A percentile compares a stretch with the other conserved stretches of the same genome.
Conservation (phyloP, 2,113 vertebrate species). For the Brevimyrus niger region DNA sequence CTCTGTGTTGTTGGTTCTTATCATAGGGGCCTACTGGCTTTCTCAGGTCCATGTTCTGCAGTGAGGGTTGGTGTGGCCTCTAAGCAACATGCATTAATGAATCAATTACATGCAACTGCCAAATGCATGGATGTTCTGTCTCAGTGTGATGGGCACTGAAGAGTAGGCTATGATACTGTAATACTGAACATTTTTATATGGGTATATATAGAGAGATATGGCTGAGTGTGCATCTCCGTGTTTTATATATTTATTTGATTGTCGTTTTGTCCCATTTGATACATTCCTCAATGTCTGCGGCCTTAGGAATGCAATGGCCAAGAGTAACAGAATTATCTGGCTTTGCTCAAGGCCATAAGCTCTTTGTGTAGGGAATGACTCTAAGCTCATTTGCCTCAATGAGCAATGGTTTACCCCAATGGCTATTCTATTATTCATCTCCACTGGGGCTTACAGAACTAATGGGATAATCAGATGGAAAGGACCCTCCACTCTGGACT, state of each 20-base stretch:
- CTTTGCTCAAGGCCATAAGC: constrained; percentile 11
- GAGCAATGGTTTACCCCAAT: neutral
- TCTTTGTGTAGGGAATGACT: constrained; percentile 14
- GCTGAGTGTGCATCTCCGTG: neutral
- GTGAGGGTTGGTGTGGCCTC: neutral
- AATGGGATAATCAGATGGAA: constrained; percentile 11
- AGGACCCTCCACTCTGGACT: neutral
- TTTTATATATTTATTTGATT: neutral
- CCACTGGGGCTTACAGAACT: constrained; percentile 10
- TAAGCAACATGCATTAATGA: neutral
- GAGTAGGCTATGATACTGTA: neutral
- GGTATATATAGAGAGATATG: neutral
- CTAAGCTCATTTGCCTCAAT: constrained; percentile 15
- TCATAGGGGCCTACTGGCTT: neutral
- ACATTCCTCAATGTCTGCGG: neutral
- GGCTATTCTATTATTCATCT: constrained; percentile 14
- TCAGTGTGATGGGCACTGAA: neutral
- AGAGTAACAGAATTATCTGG: constrained; percentile 8
- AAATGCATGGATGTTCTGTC: neutral
- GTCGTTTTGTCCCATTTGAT: neutral
- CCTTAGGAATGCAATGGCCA: neutral
- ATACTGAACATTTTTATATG: neutral
- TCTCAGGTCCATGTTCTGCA: neutral
- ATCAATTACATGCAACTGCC: neutral
- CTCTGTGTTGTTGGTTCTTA: neutral